Conservation (phyloP, 2,888 invertebrate species). For the Agrilus cyanescens region DNA sequence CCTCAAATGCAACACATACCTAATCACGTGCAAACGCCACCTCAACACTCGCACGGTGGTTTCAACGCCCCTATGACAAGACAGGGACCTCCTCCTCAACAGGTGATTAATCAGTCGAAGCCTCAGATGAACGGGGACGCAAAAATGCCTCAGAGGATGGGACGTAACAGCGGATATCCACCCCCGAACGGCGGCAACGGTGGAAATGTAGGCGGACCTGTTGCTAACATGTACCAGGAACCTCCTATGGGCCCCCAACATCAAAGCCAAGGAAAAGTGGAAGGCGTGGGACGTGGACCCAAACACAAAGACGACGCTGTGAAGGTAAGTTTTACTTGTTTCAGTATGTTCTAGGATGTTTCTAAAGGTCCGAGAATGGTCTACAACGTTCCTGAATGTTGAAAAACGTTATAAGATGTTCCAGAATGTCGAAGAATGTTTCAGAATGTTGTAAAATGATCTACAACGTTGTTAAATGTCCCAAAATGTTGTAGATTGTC, state of each 20-base stretch:
- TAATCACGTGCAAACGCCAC: constrained; percentile 8
- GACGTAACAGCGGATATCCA: constrained; percentile 17
- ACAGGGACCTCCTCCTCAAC: constrained; percentile 16
- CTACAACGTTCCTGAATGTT: no score
- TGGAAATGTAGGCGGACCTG: no score
- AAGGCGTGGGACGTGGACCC: constrained; percentile 8
- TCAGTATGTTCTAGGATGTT: no score
- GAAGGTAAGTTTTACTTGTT: constrained; percentile 13
- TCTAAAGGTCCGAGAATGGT: no score
- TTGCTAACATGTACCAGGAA: no score
- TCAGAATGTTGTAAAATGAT: no score
- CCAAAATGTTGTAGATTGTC: no score
- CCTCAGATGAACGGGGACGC: constrained; percentile 17
- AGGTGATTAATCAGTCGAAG: constrained; percentile 16
- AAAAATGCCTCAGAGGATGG: constrained; percentile 12
- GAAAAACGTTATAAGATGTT: no score
- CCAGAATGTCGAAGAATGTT: no score
- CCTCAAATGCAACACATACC: constrained; percentile 7
- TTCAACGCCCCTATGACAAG: constrained; percentile 10
- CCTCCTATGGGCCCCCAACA: no score
- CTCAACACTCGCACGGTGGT: constrained; percentile 1
- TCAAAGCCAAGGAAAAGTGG: constrained; percentile 18
- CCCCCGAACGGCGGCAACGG: constrained; percentile 8
- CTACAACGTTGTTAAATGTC: no score
- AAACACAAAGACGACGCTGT: constrained; percentile 26